Percentiles rank a stretch among this genome's conserved stretches.
These are phyloP conservation scores for Drosophila sp. DNA, from an alignment of 1,140 invertebrate genomes.

Conservation along the genomic window DNA sequence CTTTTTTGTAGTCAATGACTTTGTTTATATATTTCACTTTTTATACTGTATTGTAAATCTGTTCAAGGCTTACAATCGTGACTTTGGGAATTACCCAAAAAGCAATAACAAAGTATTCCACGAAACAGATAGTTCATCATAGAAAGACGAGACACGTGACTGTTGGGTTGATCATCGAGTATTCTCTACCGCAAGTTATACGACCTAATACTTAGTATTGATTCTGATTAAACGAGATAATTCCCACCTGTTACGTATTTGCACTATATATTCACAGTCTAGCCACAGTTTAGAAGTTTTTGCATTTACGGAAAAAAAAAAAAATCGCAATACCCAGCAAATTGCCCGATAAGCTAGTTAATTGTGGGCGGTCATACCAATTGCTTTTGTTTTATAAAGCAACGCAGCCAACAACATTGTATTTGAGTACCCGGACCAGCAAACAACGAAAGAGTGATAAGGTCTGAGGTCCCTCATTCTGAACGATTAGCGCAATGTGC, in stretches of 20 bases:
- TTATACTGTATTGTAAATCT: not conserved
- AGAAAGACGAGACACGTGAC: not conserved
- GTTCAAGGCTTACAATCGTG: slow-evolving; percentile 8
- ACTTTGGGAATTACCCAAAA: not conserved
- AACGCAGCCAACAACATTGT: slow-evolving; percentile 5
- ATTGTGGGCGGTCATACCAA: not conserved
- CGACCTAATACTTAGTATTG: not conserved
- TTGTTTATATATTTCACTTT: slow-evolving; percentile 4
- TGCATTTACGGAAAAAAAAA: not conserved
- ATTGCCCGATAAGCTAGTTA: slow-evolving; percentile 9
- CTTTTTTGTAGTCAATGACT: not conserved
- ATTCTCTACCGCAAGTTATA: slow-evolving; percentile 1
- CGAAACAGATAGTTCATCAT: not conserved
- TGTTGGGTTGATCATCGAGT: not conserved
- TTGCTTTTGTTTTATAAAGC: not conserved
- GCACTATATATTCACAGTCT: not conserved
- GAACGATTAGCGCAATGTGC: not conserved
- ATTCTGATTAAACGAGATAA: slow-evolving; percentile 1
- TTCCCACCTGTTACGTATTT: not conserved
- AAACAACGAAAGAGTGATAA: not conserved
- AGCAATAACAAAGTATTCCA: not conserved
- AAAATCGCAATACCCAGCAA: not conserved
- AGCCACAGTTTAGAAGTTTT: not conserved
- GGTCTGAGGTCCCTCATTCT: not conserved
- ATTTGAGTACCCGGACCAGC: not conserved